These are phyloP conservation scores for Polia nebulosa DNA, from an alignment of 2,888 invertebrate genomes.

Conservation along the genomic window DNA sequence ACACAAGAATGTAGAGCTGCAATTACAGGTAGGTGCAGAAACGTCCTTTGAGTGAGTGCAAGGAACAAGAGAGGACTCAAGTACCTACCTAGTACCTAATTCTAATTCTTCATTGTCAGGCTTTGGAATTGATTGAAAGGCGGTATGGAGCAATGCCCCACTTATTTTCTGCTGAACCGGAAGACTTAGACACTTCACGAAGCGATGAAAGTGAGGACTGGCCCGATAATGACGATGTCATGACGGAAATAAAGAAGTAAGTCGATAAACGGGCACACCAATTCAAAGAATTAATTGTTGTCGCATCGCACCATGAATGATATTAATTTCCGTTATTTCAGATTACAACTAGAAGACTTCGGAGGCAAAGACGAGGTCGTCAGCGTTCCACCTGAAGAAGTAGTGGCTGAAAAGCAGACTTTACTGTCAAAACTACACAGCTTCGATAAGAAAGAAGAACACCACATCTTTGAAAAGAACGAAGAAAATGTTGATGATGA, in stretches of 20 bases:
- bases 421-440: constrained; percentile 83
- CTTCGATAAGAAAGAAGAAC: constrained; percentile 83
- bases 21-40: constrained; percentile 90
- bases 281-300: not conserved
- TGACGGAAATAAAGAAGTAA: constrained; percentile 92
- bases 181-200: constrained; percentile 79
- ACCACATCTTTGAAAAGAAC: constrained; percentile 83
- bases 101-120: constrained; percentile 88
- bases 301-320: not conserved
- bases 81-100: too few species aligned
- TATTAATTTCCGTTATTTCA: constrained; percentile 57
- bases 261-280: constrained; percentile 28
- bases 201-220: constrained; percentile 82
- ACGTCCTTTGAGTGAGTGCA: not conserved
- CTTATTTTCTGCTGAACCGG: constrained; percentile 90
- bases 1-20: constrained; percentile 97
- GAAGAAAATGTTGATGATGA: constrained; percentile 69
- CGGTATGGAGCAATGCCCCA: constrained; percentile 93
- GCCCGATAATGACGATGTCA: constrained; percentile 90
- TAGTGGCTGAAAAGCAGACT: constrained; percentile 85
- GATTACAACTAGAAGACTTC: constrained; percentile 82
- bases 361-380: constrained; percentile 75
- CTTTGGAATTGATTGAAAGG: constrained; percentile 95
- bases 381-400: constrained; percentile 81
- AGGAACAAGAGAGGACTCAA: not conserved